phyloP scores from a whole-genome alignment of 2,113 vertebrate genomes.

The Nothocercus julius region DNA sequence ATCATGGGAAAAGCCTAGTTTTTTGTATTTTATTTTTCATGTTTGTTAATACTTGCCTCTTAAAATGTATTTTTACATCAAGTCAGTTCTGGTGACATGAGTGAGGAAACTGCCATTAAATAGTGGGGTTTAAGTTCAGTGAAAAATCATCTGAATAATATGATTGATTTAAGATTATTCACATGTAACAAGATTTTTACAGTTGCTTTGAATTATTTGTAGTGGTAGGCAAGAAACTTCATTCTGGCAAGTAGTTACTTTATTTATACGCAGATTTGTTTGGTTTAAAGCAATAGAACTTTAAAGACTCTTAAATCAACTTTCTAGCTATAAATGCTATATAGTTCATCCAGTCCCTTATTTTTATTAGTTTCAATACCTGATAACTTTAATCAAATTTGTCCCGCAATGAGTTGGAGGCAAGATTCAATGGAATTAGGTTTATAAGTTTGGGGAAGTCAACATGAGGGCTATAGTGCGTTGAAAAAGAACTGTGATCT shows the following conservation, averaged over 20 bases:
- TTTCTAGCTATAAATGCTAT: background rate
- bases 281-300: background rate
- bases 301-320: background rate
- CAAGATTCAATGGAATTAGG: background rate
- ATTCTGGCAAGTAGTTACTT: background rate
- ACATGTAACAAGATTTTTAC: background rate
- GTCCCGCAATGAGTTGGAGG: background rate
- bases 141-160: background rate
- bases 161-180: background rate
- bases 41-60: background rate
- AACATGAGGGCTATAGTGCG: background rate
- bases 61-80: background rate
- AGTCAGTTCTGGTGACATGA: background rate
- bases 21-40: background rate
- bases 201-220: background rate
- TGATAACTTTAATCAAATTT: background rate
- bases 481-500: background rate
- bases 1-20: background rate
- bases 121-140: background rate
- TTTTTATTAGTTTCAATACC: background rate
- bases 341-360: background rate
- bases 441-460: background rate
- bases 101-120: background rate
- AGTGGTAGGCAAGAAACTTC: background rate
- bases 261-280: background rate